These are phyloP conservation scores for Caenorhabditis angaria DNA, from an alignment of 2,888 invertebrate genomes.

Conservation along the genomic window DNA sequence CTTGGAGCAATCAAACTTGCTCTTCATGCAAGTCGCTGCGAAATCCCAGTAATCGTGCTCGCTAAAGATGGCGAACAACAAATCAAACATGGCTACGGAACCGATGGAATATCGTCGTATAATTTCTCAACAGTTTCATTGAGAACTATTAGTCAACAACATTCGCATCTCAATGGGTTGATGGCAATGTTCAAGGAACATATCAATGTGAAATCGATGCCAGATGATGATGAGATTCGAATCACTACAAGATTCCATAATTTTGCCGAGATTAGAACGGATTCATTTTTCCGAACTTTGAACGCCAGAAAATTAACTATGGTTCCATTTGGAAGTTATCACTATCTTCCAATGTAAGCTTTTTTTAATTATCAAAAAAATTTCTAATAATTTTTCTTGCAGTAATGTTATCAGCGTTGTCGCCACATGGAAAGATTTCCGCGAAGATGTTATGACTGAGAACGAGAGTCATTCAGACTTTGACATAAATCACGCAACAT, in stretches of 20 bases:
- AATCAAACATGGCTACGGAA: conserved; percentile 24
- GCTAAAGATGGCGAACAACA: conserved; percentile 11
- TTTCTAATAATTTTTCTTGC: conserved; percentile 1
- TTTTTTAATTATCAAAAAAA: background rate
- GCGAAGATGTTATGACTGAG: conserved; percentile 25
- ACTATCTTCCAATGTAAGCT: conserved; percentile 21
- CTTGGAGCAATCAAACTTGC: conserved; percentile 22
- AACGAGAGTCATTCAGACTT: conserved; percentile 27
- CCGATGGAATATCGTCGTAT: conserved; percentile 21
- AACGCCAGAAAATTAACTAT: background rate
- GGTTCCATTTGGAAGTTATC: conserved; percentile 5
- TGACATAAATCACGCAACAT: conserved; percentile 15
- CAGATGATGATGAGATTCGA: conserved; percentile 28
- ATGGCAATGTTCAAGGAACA: conserved; percentile 30
- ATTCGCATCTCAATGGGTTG: conserved; percentile 19
- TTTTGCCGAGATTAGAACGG: background rate
- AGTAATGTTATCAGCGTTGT: conserved; percentile 18
- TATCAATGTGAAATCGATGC: background rate
- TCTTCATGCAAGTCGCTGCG: conserved; percentile 20
- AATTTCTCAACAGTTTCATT: conserved; percentile 1
- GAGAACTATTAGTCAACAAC: conserved; percentile 2
- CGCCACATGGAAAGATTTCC: conserved; percentile 22
- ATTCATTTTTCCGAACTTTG: background rate
- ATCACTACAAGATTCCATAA: conserved; percentile 9
- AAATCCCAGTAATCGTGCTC: conserved; percentile 33